Percentiles rank a stretch among this genome's conserved stretches.
These are phyloP conservation scores for Bruchidius siliquastri DNA, from an alignment of 2,888 invertebrate genomes.

Conservation along the genomic window DNA sequence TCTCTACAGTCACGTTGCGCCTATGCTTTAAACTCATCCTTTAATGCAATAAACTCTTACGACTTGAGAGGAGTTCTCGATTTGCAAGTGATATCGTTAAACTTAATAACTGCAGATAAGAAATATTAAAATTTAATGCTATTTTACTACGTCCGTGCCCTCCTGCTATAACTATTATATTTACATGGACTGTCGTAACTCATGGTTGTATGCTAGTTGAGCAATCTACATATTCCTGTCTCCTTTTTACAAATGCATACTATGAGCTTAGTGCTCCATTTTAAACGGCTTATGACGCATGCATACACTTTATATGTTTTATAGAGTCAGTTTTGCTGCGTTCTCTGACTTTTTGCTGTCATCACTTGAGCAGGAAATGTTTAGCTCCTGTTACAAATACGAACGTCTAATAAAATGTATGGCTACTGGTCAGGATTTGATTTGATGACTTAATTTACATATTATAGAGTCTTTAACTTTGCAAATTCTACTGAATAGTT, in stretches of 20 bases:
- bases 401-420: not conserved
- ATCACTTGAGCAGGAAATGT: not conserved
- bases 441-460: not conserved
- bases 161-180: not conserved
- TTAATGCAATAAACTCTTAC: not conserved
- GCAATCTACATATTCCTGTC: not conserved
- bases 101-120: not conserved
- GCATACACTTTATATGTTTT: not conserved
- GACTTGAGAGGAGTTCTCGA: not conserved
- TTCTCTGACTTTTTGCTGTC: not conserved
- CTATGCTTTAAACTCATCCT: not conserved
- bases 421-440: not conserved
- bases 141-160: not conserved
- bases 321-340: not conserved
- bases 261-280: not conserved
- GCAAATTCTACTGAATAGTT: too few species aligned
- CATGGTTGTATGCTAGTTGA: not conserved
- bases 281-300: not conserved
- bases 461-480: too few species aligned
- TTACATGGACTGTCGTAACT: not conserved
- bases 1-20: not conserved
- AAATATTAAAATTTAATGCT: not conserved
- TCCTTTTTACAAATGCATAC: not conserved
- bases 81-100: not conserved
- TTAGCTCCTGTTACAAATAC: not conserved